A percentile compares a stretch with the other conserved stretches of the same genome.
Conservation (phyloP, 2,113 vertebrate species). For the Nycticorax nycticorax region DNA sequence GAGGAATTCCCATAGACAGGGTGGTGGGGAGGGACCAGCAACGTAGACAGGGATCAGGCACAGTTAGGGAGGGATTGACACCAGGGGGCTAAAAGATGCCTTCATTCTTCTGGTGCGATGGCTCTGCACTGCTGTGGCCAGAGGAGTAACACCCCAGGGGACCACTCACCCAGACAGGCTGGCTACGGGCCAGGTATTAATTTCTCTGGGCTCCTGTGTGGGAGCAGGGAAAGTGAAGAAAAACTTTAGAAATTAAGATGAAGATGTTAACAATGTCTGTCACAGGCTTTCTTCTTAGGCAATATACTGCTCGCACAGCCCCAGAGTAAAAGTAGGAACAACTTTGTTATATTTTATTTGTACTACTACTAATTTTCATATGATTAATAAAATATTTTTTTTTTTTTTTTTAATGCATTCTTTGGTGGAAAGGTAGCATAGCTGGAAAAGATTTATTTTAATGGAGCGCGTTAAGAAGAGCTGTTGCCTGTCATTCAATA, state of each 20-base stretch:
- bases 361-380: background rate
- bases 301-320: background rate
- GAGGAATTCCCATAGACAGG: background rate
- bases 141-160: background rate
- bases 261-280: background rate
- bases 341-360: background rate
- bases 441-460: background rate
- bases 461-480: background rate
- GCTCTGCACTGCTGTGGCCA: background rate
- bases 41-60: background rate
- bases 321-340: background rate
- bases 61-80: background rate
- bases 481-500: slow-evolving; percentile 17
- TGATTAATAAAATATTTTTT: background rate
- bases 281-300: background rate
- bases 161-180: background rate
- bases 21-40: background rate
- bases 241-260: background rate
- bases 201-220: background rate
- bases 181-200: background rate
- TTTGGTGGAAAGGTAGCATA: background rate
- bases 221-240: background rate
- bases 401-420: background rate
- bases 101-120: background rate
- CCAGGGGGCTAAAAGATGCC: background rate